Percentiles rank a stretch among this genome's conserved stretches.
phyloP scores from a whole-genome alignment of 2,888 invertebrate species.

The Meliscaeva auricollis region DNA sequence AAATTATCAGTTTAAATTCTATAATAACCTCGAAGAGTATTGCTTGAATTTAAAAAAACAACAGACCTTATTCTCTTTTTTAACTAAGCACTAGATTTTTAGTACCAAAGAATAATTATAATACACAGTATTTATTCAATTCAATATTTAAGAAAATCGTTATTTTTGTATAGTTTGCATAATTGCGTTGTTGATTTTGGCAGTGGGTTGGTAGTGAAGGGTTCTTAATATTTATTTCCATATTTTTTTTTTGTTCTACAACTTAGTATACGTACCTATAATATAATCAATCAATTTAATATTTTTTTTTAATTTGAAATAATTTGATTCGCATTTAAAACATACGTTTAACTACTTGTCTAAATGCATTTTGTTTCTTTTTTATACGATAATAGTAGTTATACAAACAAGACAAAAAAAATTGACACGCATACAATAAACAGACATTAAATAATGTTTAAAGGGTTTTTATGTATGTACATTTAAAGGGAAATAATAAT shows the following conservation, averaged over 20 bases:
- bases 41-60: conserved; percentile 50
- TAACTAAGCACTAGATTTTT: conserved; percentile 67
- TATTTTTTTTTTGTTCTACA: conserved; percentile 42
- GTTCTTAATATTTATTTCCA: conserved; percentile 43
- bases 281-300: conserved; percentile 63
- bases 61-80: conserved; percentile 53
- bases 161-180: conserved; percentile 21
- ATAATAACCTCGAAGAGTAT: conserved; percentile 42
- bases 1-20: no score
- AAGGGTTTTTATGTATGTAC: conserved; percentile 56
- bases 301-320: conserved; percentile 41
- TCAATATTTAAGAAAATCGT: conserved; percentile 65
- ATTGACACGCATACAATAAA: conserved; percentile 45
- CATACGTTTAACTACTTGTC: conserved; percentile 56
- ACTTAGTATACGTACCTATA: conserved; percentile 60
- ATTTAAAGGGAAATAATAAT: conserved; percentile 60
- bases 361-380: conserved; percentile 66
- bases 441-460: no score
- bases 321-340: conserved; percentile 61
- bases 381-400: conserved; percentile 54
- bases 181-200: conserved; percentile 69
- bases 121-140: conserved; percentile 69
- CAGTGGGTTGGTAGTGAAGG: conserved; percentile 70
- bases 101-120: conserved; percentile 71
- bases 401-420: conserved; percentile 9